Conservation (phyloP, 2,113 vertebrate genomes). For the Chionis minor region DNA sequence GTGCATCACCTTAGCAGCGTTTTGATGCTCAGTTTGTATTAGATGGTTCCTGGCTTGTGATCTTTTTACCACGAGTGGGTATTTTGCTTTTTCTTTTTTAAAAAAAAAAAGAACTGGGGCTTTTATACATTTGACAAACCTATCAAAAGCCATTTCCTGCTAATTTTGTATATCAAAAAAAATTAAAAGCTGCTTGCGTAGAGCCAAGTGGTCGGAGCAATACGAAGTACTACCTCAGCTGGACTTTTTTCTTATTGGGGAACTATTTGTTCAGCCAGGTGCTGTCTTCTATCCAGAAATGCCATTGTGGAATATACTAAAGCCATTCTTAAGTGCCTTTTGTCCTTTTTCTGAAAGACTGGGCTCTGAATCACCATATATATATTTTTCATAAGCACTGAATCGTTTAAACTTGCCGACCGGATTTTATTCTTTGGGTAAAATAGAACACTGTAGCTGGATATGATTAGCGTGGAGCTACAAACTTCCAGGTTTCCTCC, state of each 20-base stretch:
- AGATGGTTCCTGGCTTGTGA: neutral
- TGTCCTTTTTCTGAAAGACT: conserved; percentile 34
- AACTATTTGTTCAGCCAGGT: conserved; percentile 14
- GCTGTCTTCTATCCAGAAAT: neutral
- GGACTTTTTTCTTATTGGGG: neutral
- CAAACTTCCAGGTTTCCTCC: neutral
- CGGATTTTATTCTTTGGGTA: neutral
- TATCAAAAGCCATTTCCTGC: conserved; percentile 20
- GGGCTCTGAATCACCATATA: conserved; percentile 35
- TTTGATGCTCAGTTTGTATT: neutral
- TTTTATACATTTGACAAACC: neutral
- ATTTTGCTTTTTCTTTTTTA: neutral
- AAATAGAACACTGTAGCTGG: neutral
- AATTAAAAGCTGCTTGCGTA: neutral
- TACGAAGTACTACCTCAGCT: conserved; percentile 59
- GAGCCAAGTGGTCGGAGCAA: conserved; percentile 28
- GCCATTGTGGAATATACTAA: conserved; percentile 39
- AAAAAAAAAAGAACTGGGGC: neutral
- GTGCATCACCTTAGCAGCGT: neutral
- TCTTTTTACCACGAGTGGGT: neutral
- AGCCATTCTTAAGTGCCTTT: conserved; percentile 74
- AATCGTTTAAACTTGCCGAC: conserved; percentile 7
- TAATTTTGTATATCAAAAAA: neutral
- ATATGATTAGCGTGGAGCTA: neutral
- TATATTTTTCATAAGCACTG: conserved; percentile 50